These are phyloP conservation scores for Cecropterus lyciades DNA, from an alignment of 1,140 invertebrate genomes.

Conservation along the genomic window DNA sequence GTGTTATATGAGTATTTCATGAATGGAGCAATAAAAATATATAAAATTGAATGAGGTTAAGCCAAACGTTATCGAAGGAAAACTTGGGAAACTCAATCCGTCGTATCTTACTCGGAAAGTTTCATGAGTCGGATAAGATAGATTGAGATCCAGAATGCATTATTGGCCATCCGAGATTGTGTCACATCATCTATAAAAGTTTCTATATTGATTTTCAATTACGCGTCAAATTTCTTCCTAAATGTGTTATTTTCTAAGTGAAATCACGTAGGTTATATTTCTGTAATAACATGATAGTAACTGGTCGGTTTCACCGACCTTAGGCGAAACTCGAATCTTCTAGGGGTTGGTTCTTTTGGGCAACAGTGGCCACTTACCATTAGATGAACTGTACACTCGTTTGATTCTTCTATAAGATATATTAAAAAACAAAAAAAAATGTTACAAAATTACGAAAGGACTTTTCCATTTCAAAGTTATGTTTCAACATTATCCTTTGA, in stretches of 20 bases:
- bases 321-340: too few relatives aligned
- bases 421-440: too few relatives aligned
- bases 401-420: too few relatives aligned
- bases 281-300: too few relatives aligned
- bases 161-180: constrained; percentile 69
- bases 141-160: constrained; percentile 70
- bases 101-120: constrained; percentile 65
- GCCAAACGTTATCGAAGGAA: constrained; percentile 55
- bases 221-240: constrained; percentile 9
- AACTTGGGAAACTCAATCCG: constrained; percentile 59
- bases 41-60: constrained; percentile 48
- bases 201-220: constrained; percentile 42
- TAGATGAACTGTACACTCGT: too few relatives aligned
- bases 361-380: too few relatives aligned
- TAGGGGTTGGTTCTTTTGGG: too few relatives aligned
- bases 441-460: too few relatives aligned
- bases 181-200: constrained; percentile 47
- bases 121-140: constrained; percentile 73
- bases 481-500: not conserved
- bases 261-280: too few relatives aligned
- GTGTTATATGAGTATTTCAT: constrained; percentile 1
- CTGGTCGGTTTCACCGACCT: too few relatives aligned
- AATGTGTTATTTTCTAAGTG: constrained; percentile 1
- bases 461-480: too few relatives aligned
- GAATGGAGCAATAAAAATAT: constrained; percentile 35